phyloP scores from a whole-genome alignment of 2,797 vertebrate species.

The Threskiornis aethiopicus region DNA sequence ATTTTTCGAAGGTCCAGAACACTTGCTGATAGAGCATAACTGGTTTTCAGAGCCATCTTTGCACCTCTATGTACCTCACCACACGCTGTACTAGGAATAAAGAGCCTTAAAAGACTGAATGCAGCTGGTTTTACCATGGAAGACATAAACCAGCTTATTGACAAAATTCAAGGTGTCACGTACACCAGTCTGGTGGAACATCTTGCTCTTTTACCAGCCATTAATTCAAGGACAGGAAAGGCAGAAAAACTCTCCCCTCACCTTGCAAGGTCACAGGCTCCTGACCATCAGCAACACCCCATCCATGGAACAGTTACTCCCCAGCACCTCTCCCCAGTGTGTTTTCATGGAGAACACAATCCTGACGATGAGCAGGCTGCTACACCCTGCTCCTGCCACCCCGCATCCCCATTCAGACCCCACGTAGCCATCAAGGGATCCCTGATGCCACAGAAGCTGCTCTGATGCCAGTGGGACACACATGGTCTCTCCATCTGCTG shows the following conservation, averaged over 20 bases:
- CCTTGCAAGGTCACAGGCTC: background rate
- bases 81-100: background rate
- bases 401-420: background rate
- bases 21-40: background rate
- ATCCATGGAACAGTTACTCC: background rate
- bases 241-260: background rate
- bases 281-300: background rate
- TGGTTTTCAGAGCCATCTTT: background rate
- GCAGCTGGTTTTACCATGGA: background rate
- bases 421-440: background rate
- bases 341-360: background rate
- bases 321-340: background rate
- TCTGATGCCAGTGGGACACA: background rate
- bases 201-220: background rate
- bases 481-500: background rate
- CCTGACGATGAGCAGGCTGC: accelerated
- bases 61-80: background rate
- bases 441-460: background rate
- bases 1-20: background rate
- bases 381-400: background rate
- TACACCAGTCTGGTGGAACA: background rate
- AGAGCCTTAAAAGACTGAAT: background rate
- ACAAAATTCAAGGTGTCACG: background rate
- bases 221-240: background rate
- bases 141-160: background rate